Evolutionary conservation across 2,888 invertebrate species (phyloP), one percentile per base, ranked within the genome.

Genomic region (Drosophila siamana): DNA sequence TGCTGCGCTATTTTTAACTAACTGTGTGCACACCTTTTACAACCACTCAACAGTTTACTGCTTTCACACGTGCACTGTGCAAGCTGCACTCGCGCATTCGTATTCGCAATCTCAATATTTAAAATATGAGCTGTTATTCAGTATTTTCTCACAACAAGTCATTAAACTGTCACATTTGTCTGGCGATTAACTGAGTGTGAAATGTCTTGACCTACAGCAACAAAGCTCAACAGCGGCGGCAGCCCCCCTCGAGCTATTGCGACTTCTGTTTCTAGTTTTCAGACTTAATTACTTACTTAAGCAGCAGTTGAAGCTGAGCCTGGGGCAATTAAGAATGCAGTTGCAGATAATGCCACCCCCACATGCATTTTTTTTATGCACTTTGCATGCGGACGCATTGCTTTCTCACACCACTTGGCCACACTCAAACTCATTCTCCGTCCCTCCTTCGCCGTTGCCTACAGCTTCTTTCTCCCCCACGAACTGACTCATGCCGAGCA

Each of bases 191-290:
- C 52, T 16, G 75, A 64, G 83, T 82, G 81, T 65, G 86, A 82
- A 82, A 72, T 67, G 80, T 75, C 86, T 85, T 82, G 82, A 83
- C 82, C 86, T 83, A 81, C 84, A 78, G 66, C 76, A 86, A 80
- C 60, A 62, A 54, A 63, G 24, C 28, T 11, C 43, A 19, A 19
- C 52, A 11, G 9, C 9, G 9, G 9, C 36, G 15, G 2, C 50
- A 36, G 7, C 9, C 11, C 47, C 2, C 11, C 47, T 1, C 15
- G 13, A 19, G 40, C 36, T 38, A 15, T 13, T 15, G 13, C 15
- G 13, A 6, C 36, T 54, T 33, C 22, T 51, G 22, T 22, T 65
- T 40, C 60, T 38, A 54, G 47, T 41, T 44, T 50, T 30, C 43
- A 15, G 56, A 50, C 43, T 67, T 77, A 72, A 79, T 82, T 82